Evolutionary conservation across 1,140 invertebrate genomes (phyloP), one percentile per base, ranked within the genome.

Genomic region (Glossosoma conforme): DNA sequence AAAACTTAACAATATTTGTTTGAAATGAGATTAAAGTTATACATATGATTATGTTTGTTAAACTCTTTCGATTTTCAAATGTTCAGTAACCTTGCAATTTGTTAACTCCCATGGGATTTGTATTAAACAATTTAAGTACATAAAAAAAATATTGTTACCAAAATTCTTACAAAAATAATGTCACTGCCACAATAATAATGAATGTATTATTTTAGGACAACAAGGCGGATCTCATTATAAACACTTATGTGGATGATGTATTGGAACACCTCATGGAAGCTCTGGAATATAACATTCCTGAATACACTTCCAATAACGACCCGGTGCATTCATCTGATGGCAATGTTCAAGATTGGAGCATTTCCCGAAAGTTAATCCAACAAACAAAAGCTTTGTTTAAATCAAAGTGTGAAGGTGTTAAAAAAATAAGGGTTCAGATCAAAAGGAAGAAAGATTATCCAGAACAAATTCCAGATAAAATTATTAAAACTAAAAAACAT

Each of bases 171-270:
- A n/a, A n/a, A n/a, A 40, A 20, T 17, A 19, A 19, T 30, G 18
- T n/a, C 28, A 36, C 11, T 21, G n/a, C n/a, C n/a, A 49, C 24
- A 32, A 14, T 24, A 33, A 22, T 28, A 32, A 30, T 13, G 3
- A 3, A 32, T 54, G 21, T 15, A 36, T 44, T 15, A 35, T 44
- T 20, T 52, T 83, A 93, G 87, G 92, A 98, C 62, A 91, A 89
- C 62, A 91, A 93, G 72, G 89, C 91, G 20, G 85, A 95, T 69
- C 70, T 98, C 38, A 80, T 91, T 40, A 93, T 97, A 56, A 85
- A 93, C 62, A 82, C 84, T 22, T 95, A 92, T 72, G 88, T 97
- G 4, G 93, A 97, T 71, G 81, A 84, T 54, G 80, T 97, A 24
- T 81, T 97, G 63, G 72, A 76, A 46, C 78, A 80, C 61, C 71